phyloP scores from a whole-genome alignment of 2,888 invertebrate genomes.

The Nymphalis c-album region DNA sequence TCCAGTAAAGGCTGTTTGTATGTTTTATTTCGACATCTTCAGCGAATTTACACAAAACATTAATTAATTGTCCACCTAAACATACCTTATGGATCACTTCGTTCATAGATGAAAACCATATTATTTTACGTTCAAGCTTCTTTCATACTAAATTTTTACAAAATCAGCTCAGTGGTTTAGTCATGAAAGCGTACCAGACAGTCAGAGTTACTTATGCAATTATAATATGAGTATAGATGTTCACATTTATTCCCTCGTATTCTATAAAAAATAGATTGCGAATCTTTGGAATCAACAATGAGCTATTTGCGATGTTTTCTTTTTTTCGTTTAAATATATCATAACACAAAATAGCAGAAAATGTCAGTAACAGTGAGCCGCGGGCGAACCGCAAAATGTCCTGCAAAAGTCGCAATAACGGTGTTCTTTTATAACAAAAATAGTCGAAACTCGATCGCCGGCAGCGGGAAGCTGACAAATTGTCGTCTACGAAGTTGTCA shows the following conservation, averaged over 20 bases:
- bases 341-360: slow-evolving; percentile 11
- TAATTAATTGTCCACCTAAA: too few relatives aligned
- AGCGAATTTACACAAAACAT: too few relatives aligned
- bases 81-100: too few relatives aligned
- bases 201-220: too few relatives aligned
- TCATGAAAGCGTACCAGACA: too few relatives aligned
- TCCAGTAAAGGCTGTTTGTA: too few relatives aligned
- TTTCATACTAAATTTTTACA: too few relatives aligned
- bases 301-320: slow-evolving; percentile 1
- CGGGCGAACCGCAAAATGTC: slow-evolving; percentile 28
- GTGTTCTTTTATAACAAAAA: slow-evolving; percentile 32
- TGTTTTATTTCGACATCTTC: too few relatives aligned
- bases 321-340: slow-evolving; percentile 7
- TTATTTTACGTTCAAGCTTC: too few relatives aligned
- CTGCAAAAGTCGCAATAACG: slow-evolving; percentile 21
- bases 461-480: slow-evolving; percentile 46
- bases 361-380: slow-evolving; percentile 21
- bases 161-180: too few relatives aligned
- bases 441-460: slow-evolving; percentile 34
- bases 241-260: not conserved
- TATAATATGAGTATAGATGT: too few relatives aligned
- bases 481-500: slow-evolving; percentile 54
- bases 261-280: not conserved
- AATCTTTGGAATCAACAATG: not conserved
- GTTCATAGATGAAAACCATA: too few relatives aligned